These are phyloP conservation scores for Scatophagus argus DNA, from an alignment of 2,113 vertebrate species.

Conservation along the genomic window DNA sequence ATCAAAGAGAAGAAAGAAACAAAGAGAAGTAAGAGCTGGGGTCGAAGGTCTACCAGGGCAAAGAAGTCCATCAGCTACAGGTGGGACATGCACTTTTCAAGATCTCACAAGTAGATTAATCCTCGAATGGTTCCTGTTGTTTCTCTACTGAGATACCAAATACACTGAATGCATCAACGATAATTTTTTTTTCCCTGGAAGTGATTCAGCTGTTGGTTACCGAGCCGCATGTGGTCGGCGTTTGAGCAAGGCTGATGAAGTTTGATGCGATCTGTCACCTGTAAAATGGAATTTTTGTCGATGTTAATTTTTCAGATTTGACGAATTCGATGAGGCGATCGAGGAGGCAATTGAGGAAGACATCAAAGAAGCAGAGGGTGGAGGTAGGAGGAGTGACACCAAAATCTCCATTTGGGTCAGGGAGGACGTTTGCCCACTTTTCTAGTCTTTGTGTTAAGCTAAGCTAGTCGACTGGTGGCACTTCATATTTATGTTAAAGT, in stretches of 20 bases:
- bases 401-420: too few relatives aligned
- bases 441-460: not conserved
- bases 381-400: slow-evolving; percentile 88
- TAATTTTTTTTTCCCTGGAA: not conserved
- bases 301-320: slow-evolving; percentile 86
- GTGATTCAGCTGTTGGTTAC: not conserved
- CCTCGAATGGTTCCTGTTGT: not conserved
- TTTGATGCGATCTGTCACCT: not conserved
- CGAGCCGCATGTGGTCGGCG: not conserved
- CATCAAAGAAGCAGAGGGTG: slow-evolving; percentile 96
- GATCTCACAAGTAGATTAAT: not conserved
- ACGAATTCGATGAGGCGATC: slow-evolving; percentile 99
- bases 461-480: not conserved
- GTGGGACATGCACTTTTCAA: slow-evolving; percentile 65
- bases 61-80: slow-evolving; percentile 98
- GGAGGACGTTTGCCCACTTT: not conserved
- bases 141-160: too few relatives aligned
- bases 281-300: not conserved
- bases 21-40: slow-evolving; percentile 90
- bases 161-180: too few relatives aligned
- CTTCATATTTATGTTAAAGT: too few relatives aligned
- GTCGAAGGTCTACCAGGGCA: slow-evolving; percentile 93
- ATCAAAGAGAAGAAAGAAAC: slow-evolving; percentile 93
- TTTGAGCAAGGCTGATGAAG: not conserved
- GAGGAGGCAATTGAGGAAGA: slow-evolving; percentile 99